These are phyloP conservation scores for Uria aalge DNA, from an alignment of 2,113 vertebrate genomes.

Conservation along the genomic window DNA sequence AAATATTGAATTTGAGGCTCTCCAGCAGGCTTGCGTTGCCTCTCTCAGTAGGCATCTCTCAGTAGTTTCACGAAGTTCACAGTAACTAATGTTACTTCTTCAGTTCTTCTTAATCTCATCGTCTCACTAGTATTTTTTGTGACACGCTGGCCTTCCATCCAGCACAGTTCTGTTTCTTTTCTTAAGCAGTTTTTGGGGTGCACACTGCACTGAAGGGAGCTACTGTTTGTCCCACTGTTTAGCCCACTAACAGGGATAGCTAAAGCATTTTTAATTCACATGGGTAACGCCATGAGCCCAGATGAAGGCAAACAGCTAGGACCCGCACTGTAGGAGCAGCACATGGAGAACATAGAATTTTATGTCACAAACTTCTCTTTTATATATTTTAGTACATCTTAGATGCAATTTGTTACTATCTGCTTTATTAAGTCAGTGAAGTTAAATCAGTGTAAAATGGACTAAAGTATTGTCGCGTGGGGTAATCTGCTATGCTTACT, in stretches of 20 bases:
- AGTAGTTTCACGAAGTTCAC: not conserved
- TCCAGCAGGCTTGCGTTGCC: not conserved
- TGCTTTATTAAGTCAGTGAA: not conserved
- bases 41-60: not conserved
- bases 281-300: not conserved
- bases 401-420: not conserved
- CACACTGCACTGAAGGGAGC: not conserved
- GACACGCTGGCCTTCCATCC: not conserved
- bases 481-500: not conserved
- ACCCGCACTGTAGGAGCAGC: not conserved
- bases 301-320: not conserved
- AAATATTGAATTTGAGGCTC: not conserved
- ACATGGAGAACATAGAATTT: not conserved
- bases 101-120: not conserved
- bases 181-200: not conserved
- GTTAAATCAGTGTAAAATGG: not conserved
- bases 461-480: not conserved
- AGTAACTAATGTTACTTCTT: not conserved
- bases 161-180: not conserved
- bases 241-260: not conserved
- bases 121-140: not conserved
- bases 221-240: not conserved
- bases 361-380: not conserved
- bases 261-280: not conserved
- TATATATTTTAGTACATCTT: not conserved